Percentiles rank a stretch among this genome's conserved stretches.
phyloP scores from a whole-genome alignment of 2,113 vertebrate genomes.

The Gavia stellata region DNA sequence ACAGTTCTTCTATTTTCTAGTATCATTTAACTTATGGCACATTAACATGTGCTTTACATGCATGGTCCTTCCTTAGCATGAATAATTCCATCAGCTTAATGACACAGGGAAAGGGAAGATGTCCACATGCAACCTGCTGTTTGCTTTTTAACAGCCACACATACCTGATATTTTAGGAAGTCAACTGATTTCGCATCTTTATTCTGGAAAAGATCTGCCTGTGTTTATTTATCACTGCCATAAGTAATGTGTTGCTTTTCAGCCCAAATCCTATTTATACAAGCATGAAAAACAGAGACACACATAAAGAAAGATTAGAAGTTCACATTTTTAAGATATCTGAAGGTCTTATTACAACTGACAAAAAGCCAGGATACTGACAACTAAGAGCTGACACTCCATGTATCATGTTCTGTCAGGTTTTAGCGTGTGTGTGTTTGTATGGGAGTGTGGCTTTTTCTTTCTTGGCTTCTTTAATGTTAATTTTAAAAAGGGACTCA shows the following conservation, averaged over 20 bases:
- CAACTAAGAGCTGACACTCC: neutral
- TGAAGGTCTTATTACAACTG: neutral
- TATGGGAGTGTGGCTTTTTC: neutral
- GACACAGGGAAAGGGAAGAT: neutral
- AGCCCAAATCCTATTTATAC: neutral
- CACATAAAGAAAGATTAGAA: neutral
- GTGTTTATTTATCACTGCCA: neutral
- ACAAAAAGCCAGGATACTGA: neutral
- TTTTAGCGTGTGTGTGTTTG: rapidly evolving
- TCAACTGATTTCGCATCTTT: neutral
- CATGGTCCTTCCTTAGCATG: neutral
- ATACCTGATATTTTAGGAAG: neutral
- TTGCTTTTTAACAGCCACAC: neutral
- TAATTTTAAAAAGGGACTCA: neutral
- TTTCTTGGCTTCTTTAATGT: neutral
- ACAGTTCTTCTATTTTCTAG: neutral
- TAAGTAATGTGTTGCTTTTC: neutral
- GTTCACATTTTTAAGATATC: neutral
- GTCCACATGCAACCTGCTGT: neutral
- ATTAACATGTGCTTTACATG: neutral
- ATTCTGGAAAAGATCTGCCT: neutral
- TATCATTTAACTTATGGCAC: neutral
- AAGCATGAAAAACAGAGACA: neutral
- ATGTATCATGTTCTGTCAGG: neutral
- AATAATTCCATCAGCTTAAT: neutral